Conservation (phyloP, 2,888 invertebrate genomes). For the Tenthredo distinguenda region DNA sequence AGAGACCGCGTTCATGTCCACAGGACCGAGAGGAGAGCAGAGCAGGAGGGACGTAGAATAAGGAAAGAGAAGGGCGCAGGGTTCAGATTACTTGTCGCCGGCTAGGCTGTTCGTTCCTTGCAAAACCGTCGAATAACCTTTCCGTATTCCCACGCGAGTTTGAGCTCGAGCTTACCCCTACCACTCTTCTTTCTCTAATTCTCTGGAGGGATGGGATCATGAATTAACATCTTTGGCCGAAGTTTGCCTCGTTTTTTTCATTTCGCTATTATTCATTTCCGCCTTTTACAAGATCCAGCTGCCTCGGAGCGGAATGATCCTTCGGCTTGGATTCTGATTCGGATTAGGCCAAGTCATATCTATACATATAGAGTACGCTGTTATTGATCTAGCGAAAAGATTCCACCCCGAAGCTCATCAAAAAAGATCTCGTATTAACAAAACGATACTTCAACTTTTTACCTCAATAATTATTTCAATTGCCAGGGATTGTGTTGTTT, state of each 20-base stretch:
- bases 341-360: background rate
- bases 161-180: background rate
- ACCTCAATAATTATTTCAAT: background rate
- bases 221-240: constrained; percentile 3
- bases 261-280: background rate
- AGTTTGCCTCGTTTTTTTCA: background rate
- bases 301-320: background rate
- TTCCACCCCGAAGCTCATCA: background rate
- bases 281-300: background rate
- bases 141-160: constrained; percentile 10
- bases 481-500: background rate
- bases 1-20: background rate
- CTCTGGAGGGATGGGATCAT: constrained; percentile 6
- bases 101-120: constrained; percentile 6
- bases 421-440: background rate
- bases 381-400: background rate
- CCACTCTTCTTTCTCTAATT: background rate
- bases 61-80: constrained; percentile 28
- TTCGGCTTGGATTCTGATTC: background rate
- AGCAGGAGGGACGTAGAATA: background rate
- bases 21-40: background rate
- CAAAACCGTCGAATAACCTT: background rate
- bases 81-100: constrained; percentile 12
- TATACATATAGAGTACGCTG: background rate
- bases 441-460: background rate